Base-by-base conservation (phyloP, 2,888 invertebrate genomes). In the Heliconius ethilla region DNA sequence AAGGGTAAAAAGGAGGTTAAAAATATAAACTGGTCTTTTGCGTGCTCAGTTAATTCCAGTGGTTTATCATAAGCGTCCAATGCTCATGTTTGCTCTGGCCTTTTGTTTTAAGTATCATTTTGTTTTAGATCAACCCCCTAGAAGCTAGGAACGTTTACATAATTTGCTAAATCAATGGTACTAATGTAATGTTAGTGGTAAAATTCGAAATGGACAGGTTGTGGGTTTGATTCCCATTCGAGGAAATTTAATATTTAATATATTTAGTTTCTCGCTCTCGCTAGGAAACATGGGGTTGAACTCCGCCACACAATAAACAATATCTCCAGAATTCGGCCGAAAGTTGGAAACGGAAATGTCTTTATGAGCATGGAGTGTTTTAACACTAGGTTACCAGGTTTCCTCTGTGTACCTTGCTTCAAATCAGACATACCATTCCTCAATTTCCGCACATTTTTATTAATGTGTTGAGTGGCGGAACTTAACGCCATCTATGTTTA, bases 1-100 rank as follows among this genome's bases (percentile, higher is more conserved):
- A 91, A 92, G 91, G 85, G 88, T 89, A 88, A 86, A 89, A 85
- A 86, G 40, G 85, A 86, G 82, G 85, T 78, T 82, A 83, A 83
- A 82, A 83, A 80, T 82, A 79, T 81, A 81, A 81, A 82, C 78
- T 82, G 81, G 80, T 80, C 81, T 81, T 69, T 80, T 81, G 77
- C 80, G 77, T 75, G 79, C 78, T 78, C 78, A 75, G 77, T 67
- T 82, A 79, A 80, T 80, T 80, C 74, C 76, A 76, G 75, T 72
- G 70, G 45, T 77, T 66, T 81, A 79, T 79, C 74, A 77, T 78
- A 75, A 78, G 73, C 59, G 59, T 75, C 55, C 70, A n/a, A 75
- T 76, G 77, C 63, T 40, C 63, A 73, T 74, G 67, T 74, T 73
- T 73, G 59, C 72, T 33, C 37, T 72, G 59, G 55, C 55, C 33